A percentile compares a stretch with the other conserved stretches of the same genome.
Conservation (phyloP, 53 echinoderm and acorn worm species). For the Patiria pectinifera region DNA sequence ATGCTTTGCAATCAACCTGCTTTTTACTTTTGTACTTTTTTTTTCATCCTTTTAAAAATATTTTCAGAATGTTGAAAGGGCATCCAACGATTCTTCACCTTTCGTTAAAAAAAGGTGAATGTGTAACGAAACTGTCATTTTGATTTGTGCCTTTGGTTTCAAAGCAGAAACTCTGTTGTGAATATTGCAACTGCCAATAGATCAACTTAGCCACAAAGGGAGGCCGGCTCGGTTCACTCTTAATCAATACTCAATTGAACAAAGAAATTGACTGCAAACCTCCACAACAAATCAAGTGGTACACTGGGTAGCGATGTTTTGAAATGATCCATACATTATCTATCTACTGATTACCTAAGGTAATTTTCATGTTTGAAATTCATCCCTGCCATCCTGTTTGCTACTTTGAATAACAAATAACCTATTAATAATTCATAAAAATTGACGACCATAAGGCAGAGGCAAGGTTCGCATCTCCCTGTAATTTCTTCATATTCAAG, state of each 20-base stretch:
- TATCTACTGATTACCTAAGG: not conserved
- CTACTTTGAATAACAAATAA: slow-evolving; percentile 22
- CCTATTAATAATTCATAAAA: slow-evolving; percentile 5
- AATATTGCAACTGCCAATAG: too few species aligned
- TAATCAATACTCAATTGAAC: not conserved
- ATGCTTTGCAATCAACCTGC: too few species aligned
- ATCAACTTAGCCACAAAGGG: too few species aligned
- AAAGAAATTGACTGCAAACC: not conserved
- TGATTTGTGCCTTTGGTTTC: too few species aligned
- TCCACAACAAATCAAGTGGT: not conserved
- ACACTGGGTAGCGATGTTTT: not conserved
- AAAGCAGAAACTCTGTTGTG: too few species aligned
- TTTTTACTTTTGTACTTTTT: too few species aligned
- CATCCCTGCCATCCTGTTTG: not conserved
- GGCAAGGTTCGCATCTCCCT: not conserved
- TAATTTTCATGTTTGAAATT: not conserved
- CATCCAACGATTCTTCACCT: too few species aligned
- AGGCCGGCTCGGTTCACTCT: not conserved
- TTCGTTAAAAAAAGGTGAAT: too few species aligned
- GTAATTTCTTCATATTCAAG: not conserved
- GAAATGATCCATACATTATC: not conserved
- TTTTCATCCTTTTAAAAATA: too few species aligned
- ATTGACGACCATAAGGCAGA: not conserved
- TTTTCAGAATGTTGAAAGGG: too few species aligned
- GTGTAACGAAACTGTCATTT: too few species aligned